Percentiles rank a stretch among this genome's conserved stretches.
Evolutionary conservation across 92 coral and sea anemone species (phyloP).

Genomic region (Actinernus sp.): DNA sequence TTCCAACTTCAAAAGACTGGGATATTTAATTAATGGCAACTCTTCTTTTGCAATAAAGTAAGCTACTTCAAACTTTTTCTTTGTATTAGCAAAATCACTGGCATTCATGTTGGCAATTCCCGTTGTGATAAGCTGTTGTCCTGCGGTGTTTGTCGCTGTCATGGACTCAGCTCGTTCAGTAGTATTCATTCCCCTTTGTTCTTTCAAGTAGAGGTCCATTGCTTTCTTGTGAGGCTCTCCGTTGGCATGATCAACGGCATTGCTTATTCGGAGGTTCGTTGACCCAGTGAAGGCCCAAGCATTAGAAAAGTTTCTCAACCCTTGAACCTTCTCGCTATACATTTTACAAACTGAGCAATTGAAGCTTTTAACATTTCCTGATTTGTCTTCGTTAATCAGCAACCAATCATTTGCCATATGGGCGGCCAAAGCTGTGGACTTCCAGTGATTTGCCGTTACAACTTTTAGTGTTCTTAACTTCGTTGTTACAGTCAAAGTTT

Average conservation of each 20-base stretch:
- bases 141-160: too few relatives aligned
- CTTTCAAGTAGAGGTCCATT: constrained; percentile 31
- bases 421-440: constrained; percentile 26
- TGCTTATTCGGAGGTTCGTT: constrained; percentile 42
- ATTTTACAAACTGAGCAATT: constrained; percentile 27
- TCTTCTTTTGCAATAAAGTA: constrained; percentile 50
- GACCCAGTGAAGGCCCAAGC: constrained; percentile 68
- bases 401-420: constrained; percentile 48
- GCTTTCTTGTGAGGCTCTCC: constrained; percentile 63
- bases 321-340: constrained; percentile 15
- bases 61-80: constrained; percentile 31
- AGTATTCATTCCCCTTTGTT: constrained; percentile 32
- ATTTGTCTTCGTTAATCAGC: constrained; percentile 33
- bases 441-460: constrained; percentile 40
- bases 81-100: constrained; percentile 29
- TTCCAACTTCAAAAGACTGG: constrained; percentile 23
- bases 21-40: constrained; percentile 35
- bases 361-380: constrained; percentile 21
- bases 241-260: constrained; percentile 42
- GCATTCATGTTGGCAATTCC: constrained; percentile 62
- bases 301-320: constrained; percentile 38
- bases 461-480: constrained; percentile 30
- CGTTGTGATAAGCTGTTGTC: too few relatives aligned
- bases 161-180: constrained; percentile 62
- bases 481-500: neutral